Conservation (phyloP, 1,140 invertebrate species). For the Drosophila sp. region DNA sequence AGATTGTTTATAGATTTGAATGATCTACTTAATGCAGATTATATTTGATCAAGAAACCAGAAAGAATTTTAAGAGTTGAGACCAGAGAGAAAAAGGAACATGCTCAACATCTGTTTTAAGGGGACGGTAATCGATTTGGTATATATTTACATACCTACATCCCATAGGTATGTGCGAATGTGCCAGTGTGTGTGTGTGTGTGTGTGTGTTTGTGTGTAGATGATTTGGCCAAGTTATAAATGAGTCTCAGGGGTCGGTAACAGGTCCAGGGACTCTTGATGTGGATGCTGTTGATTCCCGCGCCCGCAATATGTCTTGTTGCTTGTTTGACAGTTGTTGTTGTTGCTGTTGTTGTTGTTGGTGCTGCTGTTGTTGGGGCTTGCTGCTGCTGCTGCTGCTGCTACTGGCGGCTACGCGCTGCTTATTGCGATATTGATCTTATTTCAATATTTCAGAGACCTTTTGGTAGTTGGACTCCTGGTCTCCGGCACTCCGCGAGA, state of each 20-base stretch:
- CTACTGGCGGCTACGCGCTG: constrained; percentile 61
- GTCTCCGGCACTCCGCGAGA: too few species aligned
- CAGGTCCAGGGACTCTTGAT: constrained; percentile 1
- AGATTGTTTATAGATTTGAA: too few species aligned
- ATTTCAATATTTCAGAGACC: constrained; percentile 73
- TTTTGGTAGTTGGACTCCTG: background rate
- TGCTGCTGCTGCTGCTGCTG: constrained; percentile 19
- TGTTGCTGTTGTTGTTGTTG: constrained; percentile 40
- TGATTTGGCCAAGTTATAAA: constrained; percentile 69
- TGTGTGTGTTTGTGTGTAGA: background rate
- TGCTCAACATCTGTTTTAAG: background rate
- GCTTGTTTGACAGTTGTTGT: constrained; percentile 82
- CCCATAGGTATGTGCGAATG: background rate
- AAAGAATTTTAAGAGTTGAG: too few species aligned
- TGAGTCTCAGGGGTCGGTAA: constrained; percentile 66
- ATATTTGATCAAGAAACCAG: too few species aligned
- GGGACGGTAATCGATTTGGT: background rate
- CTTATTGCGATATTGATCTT: constrained; percentile 77
- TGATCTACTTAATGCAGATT: too few species aligned
- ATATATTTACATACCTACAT: background rate
- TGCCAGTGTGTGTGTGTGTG: background rate
- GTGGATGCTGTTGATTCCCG: constrained; percentile 40
- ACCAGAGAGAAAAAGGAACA: background rate
- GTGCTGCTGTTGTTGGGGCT: too few species aligned
- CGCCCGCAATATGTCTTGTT: constrained; percentile 81